phyloP scores from a whole-genome alignment of 2,888 invertebrate genomes.

The Macaria liturata region DNA sequence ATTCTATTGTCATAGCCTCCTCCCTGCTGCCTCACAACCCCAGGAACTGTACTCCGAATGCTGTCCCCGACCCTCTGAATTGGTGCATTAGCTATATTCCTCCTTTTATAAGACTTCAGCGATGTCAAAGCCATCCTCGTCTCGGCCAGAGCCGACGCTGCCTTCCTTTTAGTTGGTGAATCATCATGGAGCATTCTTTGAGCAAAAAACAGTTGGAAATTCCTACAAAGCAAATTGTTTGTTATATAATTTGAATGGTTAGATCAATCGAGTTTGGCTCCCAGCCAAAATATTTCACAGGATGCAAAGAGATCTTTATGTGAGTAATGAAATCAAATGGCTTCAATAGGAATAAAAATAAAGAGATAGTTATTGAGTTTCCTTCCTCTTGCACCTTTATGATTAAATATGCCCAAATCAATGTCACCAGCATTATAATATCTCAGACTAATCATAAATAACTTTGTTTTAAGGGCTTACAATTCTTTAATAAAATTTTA shows the following conservation, averaged over 20 bases:
- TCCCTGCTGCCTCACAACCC: conserved; percentile 77
- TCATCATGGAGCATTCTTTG: conserved; percentile 87
- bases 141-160: conserved; percentile 85
- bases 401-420: too few species aligned
- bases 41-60: conserved; percentile 77
- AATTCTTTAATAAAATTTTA: too few species aligned
- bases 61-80: conserved; percentile 81
- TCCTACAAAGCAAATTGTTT: conserved; percentile 71
- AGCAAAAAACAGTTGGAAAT: conserved; percentile 88
- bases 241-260: conserved; percentile 16
- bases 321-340: conserved; percentile 12
- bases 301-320: conserved; percentile 7
- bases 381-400: too few species aligned
- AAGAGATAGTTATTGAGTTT: too few species aligned
- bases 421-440: too few species aligned
- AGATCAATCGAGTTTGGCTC: conserved; percentile 8
- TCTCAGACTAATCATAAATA: too few species aligned
- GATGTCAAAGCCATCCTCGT: conserved; percentile 91
- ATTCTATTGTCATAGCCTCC: conserved; percentile 60
- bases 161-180: conserved; percentile 80
- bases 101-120: conserved; percentile 86
- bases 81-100: conserved; percentile 75
- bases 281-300: conserved; percentile 18
- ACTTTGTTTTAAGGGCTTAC: too few species aligned
- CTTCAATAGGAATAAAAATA: too few species aligned